phyloP scores from a whole-genome alignment of 2,888 invertebrate species.

The Drosophila maculinotata region DNA sequence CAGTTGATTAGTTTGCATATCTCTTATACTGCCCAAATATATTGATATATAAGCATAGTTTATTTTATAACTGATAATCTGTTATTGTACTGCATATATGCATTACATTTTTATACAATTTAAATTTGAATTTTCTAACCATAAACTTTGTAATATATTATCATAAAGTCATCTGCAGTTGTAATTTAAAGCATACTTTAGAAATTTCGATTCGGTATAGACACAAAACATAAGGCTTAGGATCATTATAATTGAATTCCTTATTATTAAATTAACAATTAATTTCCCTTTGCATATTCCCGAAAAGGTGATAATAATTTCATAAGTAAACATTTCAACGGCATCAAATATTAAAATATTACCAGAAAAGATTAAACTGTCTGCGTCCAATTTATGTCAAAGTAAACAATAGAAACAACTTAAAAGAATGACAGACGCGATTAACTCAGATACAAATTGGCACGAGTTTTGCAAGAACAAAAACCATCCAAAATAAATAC shows the following conservation, averaged over 20 bases:
- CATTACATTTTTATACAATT: not conserved
- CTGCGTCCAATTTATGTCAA: constrained; percentile 64
- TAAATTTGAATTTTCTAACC: no score
- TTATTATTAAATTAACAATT: not conserved
- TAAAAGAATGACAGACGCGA: constrained; percentile 57
- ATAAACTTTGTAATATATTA: no score
- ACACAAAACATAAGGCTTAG: no score
- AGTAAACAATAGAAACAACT: constrained; percentile 64
- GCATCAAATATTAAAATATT: constrained; percentile 36
- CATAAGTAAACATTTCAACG: constrained; percentile 23
- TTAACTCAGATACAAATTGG: constrained; percentile 62
- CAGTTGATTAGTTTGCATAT: not conserved
- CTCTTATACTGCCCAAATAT: constrained; percentile 19
- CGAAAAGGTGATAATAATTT: constrained; percentile 17
- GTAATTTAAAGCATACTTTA: no score
- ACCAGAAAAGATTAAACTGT: constrained; percentile 65
- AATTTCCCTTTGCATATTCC: not conserved
- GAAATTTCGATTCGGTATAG: no score
- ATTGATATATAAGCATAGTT: not conserved
- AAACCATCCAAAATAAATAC: not conserved
- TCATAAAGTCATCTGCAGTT: no score
- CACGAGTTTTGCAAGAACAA: constrained; percentile 28
- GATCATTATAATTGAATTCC: not conserved
- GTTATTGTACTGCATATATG: no score
- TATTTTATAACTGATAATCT: not conserved